Evolutionary conservation across 2,797 vertebrate species (phyloP), one percentile per base, ranked within the genome.

Genomic region (Phyllotis vaccarum): DNA sequence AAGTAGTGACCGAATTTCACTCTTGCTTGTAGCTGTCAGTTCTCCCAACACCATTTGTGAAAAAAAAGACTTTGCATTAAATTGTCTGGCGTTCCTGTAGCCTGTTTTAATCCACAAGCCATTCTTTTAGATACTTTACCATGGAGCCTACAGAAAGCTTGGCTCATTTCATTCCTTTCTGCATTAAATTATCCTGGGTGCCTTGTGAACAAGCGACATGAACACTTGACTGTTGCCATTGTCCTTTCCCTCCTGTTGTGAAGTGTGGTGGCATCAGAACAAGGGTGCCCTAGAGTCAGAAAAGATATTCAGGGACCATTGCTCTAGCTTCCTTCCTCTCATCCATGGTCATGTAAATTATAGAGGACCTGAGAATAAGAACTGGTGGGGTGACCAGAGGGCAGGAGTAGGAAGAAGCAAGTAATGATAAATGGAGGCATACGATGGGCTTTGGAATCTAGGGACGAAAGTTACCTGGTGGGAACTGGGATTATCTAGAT

Each of bases 91-190:
- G 17, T 46, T 29, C 17, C 66, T 82, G 49, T 92, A 46, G 29
- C 90, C 94, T 91, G n/a, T 91, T 95, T 93, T 95, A 83, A 86
- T 62, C 34, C 58, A 89, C 1, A 80, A 19, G 22, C 81, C 88
- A 46, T 72, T 76, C 54, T 97, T 68, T 58, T 43, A 22, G 37
- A 54, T 68, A n/a, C 14, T 60, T 81, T 81, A 40, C n/a, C 29
- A 0, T 86, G 62, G 58, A 62, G 31, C 68, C 17, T 60, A 80
- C 52, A 86, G 66, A 91, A 91, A 95, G 52, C 81, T 52, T 52
- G 22, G 29, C 52, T 76, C 19, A 40, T 1, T 64, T 17, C 17
- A 52, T 87, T 37, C 68, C 21, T 43, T 90, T 93, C 86, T 12
- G 46, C 3, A 10, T 93, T 91, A 78, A 93, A 46, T 64, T 14